Conservation (phyloP, 2,113 vertebrate genomes). For the Stictonetta naevosa region DNA sequence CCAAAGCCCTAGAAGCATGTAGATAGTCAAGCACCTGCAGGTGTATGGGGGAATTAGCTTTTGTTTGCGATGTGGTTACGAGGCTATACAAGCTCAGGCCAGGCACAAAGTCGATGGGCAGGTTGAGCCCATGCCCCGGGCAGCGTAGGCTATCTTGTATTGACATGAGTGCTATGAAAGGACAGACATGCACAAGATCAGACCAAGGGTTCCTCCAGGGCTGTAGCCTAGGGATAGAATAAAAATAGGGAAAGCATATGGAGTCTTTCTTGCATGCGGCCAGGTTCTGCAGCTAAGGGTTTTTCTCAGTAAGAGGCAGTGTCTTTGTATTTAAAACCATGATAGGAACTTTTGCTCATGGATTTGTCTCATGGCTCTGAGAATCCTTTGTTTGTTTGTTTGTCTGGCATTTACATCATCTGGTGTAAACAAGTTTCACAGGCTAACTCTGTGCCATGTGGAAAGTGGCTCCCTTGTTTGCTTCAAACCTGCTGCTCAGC, state of each 20-base stretch:
- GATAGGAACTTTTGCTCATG: not conserved
- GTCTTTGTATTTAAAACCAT: not conserved
- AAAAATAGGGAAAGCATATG: not conserved
- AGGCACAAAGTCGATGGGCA: not conserved
- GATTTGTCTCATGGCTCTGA: not conserved
- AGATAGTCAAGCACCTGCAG: not conserved
- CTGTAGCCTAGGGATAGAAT: not conserved
- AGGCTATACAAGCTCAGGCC: not conserved
- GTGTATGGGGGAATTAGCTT: not conserved
- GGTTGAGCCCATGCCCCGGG: not conserved
- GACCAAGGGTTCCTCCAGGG: not conserved
- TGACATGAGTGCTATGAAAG: not conserved
- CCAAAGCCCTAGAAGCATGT: not conserved
- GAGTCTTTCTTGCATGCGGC: not conserved
- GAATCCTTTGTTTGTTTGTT: not conserved
- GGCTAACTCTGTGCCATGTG: fast-evolving
- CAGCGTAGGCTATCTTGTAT: not conserved
- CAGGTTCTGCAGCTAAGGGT: not conserved
- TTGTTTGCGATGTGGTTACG: not conserved
- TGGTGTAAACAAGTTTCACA: not conserved
- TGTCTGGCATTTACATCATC: not conserved
- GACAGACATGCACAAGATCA: not conserved
- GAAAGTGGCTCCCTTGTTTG: not conserved
- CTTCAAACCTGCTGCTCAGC: not conserved
- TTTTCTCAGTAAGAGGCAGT: not conserved